Evolutionary conservation across 2,113 vertebrate genomes (phyloP).

Genomic region (Numenius arquata): DNA sequence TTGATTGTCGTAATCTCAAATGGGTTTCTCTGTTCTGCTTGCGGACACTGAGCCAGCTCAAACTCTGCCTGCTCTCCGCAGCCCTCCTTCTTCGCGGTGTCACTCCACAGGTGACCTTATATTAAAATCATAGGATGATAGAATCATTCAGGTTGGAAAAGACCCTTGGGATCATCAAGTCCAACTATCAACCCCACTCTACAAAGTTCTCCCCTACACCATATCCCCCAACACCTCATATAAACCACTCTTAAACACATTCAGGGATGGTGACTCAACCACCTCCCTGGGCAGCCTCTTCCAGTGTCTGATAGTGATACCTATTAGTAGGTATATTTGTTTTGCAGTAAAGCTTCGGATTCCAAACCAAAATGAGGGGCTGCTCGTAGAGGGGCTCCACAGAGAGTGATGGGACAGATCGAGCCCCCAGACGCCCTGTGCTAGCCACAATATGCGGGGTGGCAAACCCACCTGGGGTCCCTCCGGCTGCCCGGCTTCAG

Average conservation of each 20-base stretch:
- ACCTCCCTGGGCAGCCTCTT: too few species aligned
- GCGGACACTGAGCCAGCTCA: not conserved
- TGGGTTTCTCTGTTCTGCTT: not conserved
- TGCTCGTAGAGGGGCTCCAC: not conserved
- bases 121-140: too few species aligned
- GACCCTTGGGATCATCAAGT: too few species aligned
- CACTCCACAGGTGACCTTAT: not conserved
- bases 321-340: not conserved
- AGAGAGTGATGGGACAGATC: not conserved
- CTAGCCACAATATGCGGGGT: not conserved
- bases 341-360: not conserved
- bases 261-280: too few species aligned
- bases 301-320: too few species aligned
- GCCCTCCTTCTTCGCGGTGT: not conserved
- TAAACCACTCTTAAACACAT: too few species aligned
- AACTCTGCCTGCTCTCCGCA: not conserved
- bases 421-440: too few species aligned
- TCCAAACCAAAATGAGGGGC: not conserved
- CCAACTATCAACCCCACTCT: too few species aligned
- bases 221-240: too few species aligned
- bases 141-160: too few species aligned
- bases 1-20: not conserved
- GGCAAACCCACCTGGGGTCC: not conserved
- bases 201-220: too few species aligned
- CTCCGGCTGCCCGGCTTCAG: accelerated